Percentiles rank a stretch among this genome's conserved stretches.
Evolutionary conservation across 2,797 vertebrate species (phyloP).

Genomic region (Malurus splendens): DNA sequence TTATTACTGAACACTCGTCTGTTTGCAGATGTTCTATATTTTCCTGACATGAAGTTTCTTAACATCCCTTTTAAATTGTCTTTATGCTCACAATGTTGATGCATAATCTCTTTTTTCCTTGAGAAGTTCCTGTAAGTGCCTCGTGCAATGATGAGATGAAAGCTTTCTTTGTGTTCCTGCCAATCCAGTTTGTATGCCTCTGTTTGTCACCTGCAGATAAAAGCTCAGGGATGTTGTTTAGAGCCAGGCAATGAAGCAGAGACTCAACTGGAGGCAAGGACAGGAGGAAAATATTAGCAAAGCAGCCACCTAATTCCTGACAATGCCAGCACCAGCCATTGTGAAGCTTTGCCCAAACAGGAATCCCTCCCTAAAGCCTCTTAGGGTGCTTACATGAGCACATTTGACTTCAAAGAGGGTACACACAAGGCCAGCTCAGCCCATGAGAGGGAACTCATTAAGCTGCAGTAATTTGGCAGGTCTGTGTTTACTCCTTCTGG

Average conservation of each 20-base stretch:
- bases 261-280: constrained; percentile 9
- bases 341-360: constrained; percentile 15
- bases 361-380: not conserved
- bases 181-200: constrained; percentile 54
- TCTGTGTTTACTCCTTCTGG: not conserved
- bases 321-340: not conserved
- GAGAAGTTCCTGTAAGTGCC: constrained; percentile 57
- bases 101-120: constrained; percentile 56
- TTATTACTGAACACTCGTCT: constrained; percentile 30
- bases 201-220: constrained; percentile 61
- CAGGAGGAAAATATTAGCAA: constrained; percentile 29
- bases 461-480: constrained; percentile 1
- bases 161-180: constrained; percentile 59
- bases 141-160: constrained; percentile 54
- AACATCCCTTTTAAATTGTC: constrained; percentile 65
- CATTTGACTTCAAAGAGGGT: not conserved
- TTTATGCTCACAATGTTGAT: constrained; percentile 61
- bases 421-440: not conserved
- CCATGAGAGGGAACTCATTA: not conserved
- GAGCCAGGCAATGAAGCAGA: not conserved
- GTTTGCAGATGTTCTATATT: constrained; percentile 62
- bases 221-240: constrained; percentile 43
- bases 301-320: constrained; percentile 17
- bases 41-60: constrained; percentile 64
- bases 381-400: not conserved